Evolutionary conservation across 1,140 invertebrate genomes (phyloP).

Genomic region (Xylocopa sonorina): DNA sequence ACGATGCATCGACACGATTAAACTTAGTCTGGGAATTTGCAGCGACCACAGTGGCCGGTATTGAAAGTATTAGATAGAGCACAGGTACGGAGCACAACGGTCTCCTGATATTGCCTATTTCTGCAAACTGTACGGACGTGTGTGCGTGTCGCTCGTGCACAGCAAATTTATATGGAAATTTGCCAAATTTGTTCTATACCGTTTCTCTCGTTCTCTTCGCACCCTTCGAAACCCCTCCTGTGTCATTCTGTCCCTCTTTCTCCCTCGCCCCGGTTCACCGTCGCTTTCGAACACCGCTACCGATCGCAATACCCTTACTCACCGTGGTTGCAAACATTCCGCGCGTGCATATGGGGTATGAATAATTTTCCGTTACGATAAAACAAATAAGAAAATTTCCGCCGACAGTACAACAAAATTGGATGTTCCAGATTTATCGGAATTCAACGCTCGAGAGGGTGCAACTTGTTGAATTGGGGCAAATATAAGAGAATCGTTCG

Average conservation of each 20-base stretch:
- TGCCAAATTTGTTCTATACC: slow-evolving; percentile 69
- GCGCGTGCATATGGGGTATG: slow-evolving; percentile 14
- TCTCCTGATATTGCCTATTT: slow-evolving; percentile 22
- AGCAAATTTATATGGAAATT: slow-evolving; percentile 76
- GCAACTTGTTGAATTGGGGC: not conserved
- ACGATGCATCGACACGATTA: not conserved
- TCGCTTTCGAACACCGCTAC: not conserved
- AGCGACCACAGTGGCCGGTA: not conserved
- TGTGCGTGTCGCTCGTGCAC: slow-evolving; percentile 42
- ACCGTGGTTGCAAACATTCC: slow-evolving; percentile 19
- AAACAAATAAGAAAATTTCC: slow-evolving; percentile 13
- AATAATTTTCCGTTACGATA: slow-evolving; percentile 16
- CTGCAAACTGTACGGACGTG: not conserved
- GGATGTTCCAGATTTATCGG: too few species aligned
- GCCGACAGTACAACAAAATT: not conserved
- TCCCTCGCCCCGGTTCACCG: slow-evolving; percentile 12
- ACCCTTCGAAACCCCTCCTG: slow-evolving; percentile 47
- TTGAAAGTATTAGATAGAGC: not conserved
- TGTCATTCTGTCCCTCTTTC: slow-evolving; percentile 23
- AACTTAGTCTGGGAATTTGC: slow-evolving; percentile 9
- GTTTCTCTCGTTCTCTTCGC: slow-evolving; percentile 58
- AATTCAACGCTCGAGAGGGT: not conserved
- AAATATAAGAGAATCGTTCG: too few species aligned
- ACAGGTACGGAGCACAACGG: not conserved
- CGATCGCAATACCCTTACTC: slow-evolving; percentile 52